Evolutionary conservation across 2,888 invertebrate genomes (phyloP), one percentile per base, ranked within the genome.

Genomic region (Archaeoteleia sp.): DNA sequence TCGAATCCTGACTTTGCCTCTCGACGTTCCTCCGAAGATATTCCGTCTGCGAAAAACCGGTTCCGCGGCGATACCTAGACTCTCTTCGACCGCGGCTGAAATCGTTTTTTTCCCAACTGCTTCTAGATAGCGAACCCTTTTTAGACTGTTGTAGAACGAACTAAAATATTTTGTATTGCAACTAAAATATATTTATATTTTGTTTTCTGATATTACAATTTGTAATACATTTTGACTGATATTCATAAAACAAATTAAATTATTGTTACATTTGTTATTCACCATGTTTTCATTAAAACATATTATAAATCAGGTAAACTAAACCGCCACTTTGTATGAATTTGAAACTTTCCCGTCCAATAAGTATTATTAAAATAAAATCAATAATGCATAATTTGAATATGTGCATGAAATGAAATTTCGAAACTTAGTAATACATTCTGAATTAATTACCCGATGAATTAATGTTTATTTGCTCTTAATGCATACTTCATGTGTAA

Each of bases 381-480:
- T 63, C 55, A 39, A 49, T 54, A 61, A 37, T 51, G 10, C 35
- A 9, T 32, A 39, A 45, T 45, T 27, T 25, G 30, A 2, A 17
- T 20, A 20, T 43, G 25, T 9, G 14, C 42, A 17, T 37, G 39
- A 45, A 51, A 61, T 61, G 60, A 53, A 61, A 53, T 54, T 53
- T 46, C 34, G 55, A 43, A 63, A 55, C 55, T 55, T 49, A 48
- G 40, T 40, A 48, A 63, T 63, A 49, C 63, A 49, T 20, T 37
- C 37, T 12, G 55, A 55, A 55, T 65, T 58, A 65, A 65, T 65
- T 58, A 58, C 58, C 57, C 58, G 25, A 48, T 53, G 51, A 58
- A 58, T 58, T 58, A 46, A 58, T 65, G 53, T 65, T 65, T 58
- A 58, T 65, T 65, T 65, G 53, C 53, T 46, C n/a, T n/a, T n/a